Base-by-base conservation (phyloP, 2,888 invertebrate genomes). In the Homarus gammarus region DNA sequence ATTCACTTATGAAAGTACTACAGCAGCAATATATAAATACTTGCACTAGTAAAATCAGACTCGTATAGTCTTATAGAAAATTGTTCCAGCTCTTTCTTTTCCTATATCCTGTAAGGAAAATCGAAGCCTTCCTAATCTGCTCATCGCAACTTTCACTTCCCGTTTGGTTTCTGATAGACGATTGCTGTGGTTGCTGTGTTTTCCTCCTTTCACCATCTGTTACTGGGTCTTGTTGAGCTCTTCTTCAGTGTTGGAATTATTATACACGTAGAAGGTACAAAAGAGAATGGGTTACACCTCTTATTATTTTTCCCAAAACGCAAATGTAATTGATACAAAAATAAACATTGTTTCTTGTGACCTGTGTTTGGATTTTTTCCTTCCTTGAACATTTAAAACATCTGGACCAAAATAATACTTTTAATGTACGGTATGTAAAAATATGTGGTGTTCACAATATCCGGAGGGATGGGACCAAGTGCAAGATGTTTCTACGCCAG, bases 251-350 rank as follows among this genome's bases (percentile, higher is more conserved):
- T 27, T 27, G 64, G n/a, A 12, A 64, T 27, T 64, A 56, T 22
- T n/a, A 44, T n/a, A n/a, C n/a, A n/a, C 5, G 22, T 12, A 31
- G 64, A 64, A 64, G 27, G 64, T 8, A 64, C 64, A 64, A n/a
- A 64, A 27, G 64, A 64, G 27, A 64, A 64, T 27, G 64, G 64
- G 64, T 64, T n/a, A 27, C 70, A 5, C 31, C 31, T 6, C 18
- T 6, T 73, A 36, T 40, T 73, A 10, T 40, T 73, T 22, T 22
- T 8, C 73, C 73, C 0, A 64, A 64, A 64, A 22, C 78, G 33
- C 33, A 79, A 51, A 79, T 51, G n/a, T 79, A 51, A 79, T 79
- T 79, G 56, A 33, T 36, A 79, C 31, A 22, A 79, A 78, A 79
- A 56, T 56, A 79, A 51, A 79, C 18, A 49, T 75, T 51, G 78